Evolutionary conservation across 2,113 vertebrate genomes (phyloP), one percentile per base, ranked within the genome.

Genomic region (Progne subis): DNA sequence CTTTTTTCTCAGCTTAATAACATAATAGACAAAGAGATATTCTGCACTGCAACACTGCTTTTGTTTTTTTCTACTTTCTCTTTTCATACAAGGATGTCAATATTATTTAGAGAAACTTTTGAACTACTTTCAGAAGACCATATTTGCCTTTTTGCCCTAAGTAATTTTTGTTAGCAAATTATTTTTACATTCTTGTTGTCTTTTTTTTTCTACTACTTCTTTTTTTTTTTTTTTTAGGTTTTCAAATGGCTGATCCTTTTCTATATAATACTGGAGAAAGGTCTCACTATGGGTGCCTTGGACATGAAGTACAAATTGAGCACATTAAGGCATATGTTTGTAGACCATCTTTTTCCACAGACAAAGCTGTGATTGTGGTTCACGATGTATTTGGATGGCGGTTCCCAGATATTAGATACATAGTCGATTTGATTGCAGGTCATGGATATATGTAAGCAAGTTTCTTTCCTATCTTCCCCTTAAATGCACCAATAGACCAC

Each of bases 351-450:
- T 71, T 78, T 25, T 75, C 91, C 12, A 98, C 98, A 5, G 98
- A 99, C 83, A 99, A 98, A 93, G 99, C 98, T 7, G 86, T 99
- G 72, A 97, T 99, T 72, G 98, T 99, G 50, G 97, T 98, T 78
- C 99, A 99, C n/a, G 99, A 99, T 50, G 97, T 99, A 59, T 99
- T 91, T 71, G 99, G 99, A 63, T 99, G 99, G 99, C 91, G 94
- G 26, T 97, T 99, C 47, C 98, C 99, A 84, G 99, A 99, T 70
- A 99, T 98, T 6, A 98, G 99, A 98, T 99, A 98, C 61, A 98
- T 99, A 91, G 98, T 98, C 0, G 99, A 99, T 88, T 98, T 99
- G 97, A 96, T 99, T 41, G 98, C 99, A 23, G 83, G 97, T 39
- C 98, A 98, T 31, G 99, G 99, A 98, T 99, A 99, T 94, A 97